Conservation (phyloP, 2,888 invertebrate species). For the Xanthorhoe spadicearia region DNA sequence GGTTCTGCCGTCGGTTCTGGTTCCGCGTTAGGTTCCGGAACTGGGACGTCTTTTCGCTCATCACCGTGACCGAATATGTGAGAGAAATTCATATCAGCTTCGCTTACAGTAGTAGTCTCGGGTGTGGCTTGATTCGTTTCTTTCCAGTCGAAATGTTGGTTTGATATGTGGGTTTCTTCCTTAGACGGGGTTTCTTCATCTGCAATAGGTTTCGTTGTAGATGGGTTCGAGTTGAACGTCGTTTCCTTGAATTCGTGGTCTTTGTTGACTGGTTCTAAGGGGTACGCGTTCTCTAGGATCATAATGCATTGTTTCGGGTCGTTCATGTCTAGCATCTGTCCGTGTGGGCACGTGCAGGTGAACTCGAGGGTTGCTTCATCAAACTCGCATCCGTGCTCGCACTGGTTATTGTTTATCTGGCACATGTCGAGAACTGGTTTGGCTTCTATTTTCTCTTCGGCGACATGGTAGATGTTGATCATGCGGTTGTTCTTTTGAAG, state of each 20-base stretch:
- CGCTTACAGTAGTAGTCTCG: constrained; percentile 63
- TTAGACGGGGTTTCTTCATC: constrained; percentile 59
- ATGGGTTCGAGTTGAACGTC: constrained; percentile 55
- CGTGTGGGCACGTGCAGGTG: constrained; percentile 86
- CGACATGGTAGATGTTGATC: constrained; percentile 81
- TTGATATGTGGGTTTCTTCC: constrained; percentile 48
- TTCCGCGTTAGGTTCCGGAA: constrained; percentile 39
- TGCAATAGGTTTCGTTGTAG: constrained; percentile 53
- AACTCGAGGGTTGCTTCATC: constrained; percentile 86
- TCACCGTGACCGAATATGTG: constrained; percentile 64
- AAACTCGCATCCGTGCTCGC: constrained; percentile 88
- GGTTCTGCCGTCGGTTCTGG: constrained; percentile 42
- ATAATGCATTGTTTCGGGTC: constrained; percentile 76
- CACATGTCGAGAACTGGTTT: constrained; percentile 86
- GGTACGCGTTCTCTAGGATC: constrained; percentile 56
- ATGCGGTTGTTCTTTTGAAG: constrained; percentile 80
- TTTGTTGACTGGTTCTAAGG: constrained; percentile 42
- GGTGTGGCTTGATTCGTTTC: constrained; percentile 56
- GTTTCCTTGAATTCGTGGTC: constrained; percentile 50
- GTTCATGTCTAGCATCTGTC: constrained; percentile 69
- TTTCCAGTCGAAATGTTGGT: constrained; percentile 66
- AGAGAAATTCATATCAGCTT: constrained; percentile 63
- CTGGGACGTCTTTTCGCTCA: constrained; percentile 46
- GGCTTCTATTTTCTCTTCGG: constrained; percentile 68
- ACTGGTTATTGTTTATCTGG: constrained; percentile 86